Base-by-base conservation (phyloP, 64 coral and sea anemone genomes). In the Porites lutea region DNA sequence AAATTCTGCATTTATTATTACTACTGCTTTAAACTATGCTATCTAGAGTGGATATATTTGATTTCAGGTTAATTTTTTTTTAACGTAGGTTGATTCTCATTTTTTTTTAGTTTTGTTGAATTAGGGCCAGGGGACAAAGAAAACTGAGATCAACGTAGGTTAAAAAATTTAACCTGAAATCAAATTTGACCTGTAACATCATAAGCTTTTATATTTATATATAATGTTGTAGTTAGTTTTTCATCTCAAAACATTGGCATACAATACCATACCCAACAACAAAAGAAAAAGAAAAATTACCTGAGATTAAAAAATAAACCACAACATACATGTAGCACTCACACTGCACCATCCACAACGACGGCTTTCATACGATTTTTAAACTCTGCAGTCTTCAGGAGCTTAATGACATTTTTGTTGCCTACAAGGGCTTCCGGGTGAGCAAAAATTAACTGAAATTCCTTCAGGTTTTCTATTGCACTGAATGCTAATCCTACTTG, bases 301-400 rank as follows among this genome's bases (percentile, higher is more conserved):
- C 58, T 59, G 58, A 59, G 58, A 59, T 59, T 1, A 59, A 59
- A 59, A 59, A 9, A 59, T 13, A 59, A 2, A 37, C 27, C 27
- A 37, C 27, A 37, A 37, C 27, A 37, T 37, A 0, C 27, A 37
- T 37, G 27, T 94, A 94, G 37, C 78, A 68, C 19, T 61, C 52
- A 61, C 82, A 64, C 84, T 37, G 84, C 84, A 21, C 72, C 84
- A 72, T 87, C 84, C 65, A 87, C 65, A 23, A 87, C 84, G n/a
- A 87, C 55, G 16, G 45, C 65, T 53, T 57, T 49, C 44, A 87
- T 19, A 71, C 67, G 37, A 16, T 19, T 48, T 45, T 37, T 16
- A 18, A 72, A 45, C 14, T 72, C 48, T 73, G 58, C 22, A 52
- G 65, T 47, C 18, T 72, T 87, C 13, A 87, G 22, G 47, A 87